These are phyloP conservation scores for Lynx canadensis DNA, from an alignment of 2,113 vertebrate genomes.

Conservation along the genomic window DNA sequence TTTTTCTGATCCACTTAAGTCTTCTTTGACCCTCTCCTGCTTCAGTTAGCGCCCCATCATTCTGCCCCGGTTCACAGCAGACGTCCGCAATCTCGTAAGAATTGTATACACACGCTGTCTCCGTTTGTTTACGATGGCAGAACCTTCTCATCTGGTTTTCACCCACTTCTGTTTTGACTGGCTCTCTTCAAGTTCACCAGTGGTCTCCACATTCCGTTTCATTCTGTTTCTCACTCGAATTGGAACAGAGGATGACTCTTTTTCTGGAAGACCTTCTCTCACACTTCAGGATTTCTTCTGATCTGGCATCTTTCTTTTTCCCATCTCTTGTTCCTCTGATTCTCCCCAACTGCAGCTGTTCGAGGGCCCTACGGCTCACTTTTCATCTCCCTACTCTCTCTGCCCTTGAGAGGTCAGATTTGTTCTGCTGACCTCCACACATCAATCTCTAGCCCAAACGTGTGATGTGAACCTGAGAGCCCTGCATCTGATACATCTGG, in stretches of 20 bases:
- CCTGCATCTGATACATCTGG: too few relatives aligned
- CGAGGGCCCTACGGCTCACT: background rate
- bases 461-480: background rate
- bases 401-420: background rate
- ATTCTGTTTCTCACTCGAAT: background rate
- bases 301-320: too few relatives aligned
- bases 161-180: background rate
- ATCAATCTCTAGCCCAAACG: background rate
- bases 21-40: background rate
- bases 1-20: background rate
- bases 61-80: background rate
- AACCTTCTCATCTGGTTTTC: background rate
- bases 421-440: background rate
- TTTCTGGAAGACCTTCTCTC: background rate
- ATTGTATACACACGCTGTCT: rapidly evolving
- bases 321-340: background rate
- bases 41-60: background rate
- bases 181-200: background rate
- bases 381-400: background rate
- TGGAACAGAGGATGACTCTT: background rate
- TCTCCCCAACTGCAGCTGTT: background rate
- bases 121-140: background rate
- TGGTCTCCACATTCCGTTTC: background rate
- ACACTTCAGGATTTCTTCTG: background rate
- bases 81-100: background rate